These are phyloP conservation scores for Rhynchonycteris naso DNA, from an alignment of 2,797 vertebrate genomes.

Conservation along the genomic window DNA sequence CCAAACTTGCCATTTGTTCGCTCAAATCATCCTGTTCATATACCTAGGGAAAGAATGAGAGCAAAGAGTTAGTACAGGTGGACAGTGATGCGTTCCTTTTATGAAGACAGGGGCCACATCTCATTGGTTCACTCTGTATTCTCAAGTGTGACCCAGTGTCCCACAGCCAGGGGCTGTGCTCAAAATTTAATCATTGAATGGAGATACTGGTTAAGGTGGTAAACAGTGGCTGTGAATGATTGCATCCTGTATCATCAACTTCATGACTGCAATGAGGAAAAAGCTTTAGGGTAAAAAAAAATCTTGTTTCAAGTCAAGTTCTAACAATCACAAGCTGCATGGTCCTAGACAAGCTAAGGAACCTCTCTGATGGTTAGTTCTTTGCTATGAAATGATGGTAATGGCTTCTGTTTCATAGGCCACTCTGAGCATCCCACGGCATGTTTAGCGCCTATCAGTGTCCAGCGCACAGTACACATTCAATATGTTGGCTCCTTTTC, in stretches of 20 bases:
- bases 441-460: background rate
- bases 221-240: background rate
- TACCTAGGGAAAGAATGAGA: conserved; percentile 85
- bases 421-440: background rate
- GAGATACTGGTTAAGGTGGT: background rate
- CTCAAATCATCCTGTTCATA: conserved; percentile 98
- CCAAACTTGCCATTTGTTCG: conserved; percentile 98
- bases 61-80: conserved; percentile 9
- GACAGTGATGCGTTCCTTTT: background rate
- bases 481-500: background rate
- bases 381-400: background rate
- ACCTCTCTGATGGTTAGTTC: background rate
- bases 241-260: background rate
- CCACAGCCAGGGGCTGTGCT: background rate
- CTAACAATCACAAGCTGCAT: background rate
- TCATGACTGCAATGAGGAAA: background rate
- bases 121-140: background rate
- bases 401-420: background rate
- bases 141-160: background rate
- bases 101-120: background rate
- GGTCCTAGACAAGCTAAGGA: background rate
- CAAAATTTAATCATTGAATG: background rate
- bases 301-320: background rate
- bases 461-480: background rate
- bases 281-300: background rate